Conservation (phyloP, 2,797 vertebrate species). For the Smutsia gigantea region DNA sequence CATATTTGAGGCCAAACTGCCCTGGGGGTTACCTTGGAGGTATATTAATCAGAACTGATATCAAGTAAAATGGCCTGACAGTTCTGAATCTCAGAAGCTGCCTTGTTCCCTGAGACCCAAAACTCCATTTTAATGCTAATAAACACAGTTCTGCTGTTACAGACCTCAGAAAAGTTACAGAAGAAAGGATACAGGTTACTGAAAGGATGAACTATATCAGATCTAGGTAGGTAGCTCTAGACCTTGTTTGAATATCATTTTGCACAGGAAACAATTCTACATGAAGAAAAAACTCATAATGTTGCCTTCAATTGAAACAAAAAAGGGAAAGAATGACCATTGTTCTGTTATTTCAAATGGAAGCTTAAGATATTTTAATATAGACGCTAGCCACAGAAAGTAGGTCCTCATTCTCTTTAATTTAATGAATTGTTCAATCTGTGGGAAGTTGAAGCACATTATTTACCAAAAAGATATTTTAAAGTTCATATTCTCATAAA, state of each 20-base stretch:
- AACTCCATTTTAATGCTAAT: constrained; percentile 79
- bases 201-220: constrained; percentile 70
- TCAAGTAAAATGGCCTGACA: constrained; percentile 62
- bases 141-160: constrained; percentile 70
- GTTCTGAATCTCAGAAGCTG: constrained; percentile 58
- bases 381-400: neutral
- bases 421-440: constrained; percentile 51
- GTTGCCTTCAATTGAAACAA: constrained; percentile 21
- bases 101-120: constrained; percentile 74
- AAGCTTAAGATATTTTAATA: neutral
- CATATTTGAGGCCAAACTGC: neutral
- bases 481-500: constrained; percentile 24
- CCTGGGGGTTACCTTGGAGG: neutral
- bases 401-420: neutral
- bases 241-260: constrained; percentile 83
- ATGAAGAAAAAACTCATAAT: constrained; percentile 60
- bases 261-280: constrained; percentile 78
- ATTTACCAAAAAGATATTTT: neutral
- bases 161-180: constrained; percentile 71
- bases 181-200: constrained; percentile 72
- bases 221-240: constrained; percentile 75
- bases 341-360: neutral
- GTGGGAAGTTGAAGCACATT: constrained; percentile 37
- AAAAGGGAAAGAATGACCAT: neutral
- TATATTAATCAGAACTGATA: constrained; percentile 33